phyloP scores from a whole-genome alignment of 1,140 invertebrate genomes.

The Drosophila jambulina region DNA sequence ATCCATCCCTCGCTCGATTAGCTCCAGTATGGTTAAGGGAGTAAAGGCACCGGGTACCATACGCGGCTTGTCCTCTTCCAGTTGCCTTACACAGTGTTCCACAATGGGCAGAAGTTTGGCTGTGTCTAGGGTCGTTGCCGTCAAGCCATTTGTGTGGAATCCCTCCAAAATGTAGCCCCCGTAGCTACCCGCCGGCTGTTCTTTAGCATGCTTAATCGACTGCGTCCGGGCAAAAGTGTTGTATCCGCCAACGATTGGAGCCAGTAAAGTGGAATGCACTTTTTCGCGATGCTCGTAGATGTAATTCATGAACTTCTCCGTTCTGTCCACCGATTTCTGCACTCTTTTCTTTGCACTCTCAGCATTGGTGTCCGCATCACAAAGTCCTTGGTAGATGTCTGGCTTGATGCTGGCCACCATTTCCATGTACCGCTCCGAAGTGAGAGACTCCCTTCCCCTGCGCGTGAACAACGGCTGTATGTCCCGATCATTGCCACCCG shows the following conservation, averaged over 20 bases:
- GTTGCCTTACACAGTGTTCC: slow-evolving; percentile 87
- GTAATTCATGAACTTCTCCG: slow-evolving; percentile 86
- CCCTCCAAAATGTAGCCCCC: slow-evolving; percentile 92
- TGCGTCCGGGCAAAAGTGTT: slow-evolving; percentile 87
- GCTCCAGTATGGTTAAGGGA: slow-evolving; percentile 88
- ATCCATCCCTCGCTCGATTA: slow-evolving; percentile 91
- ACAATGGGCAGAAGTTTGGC: slow-evolving; percentile 87
- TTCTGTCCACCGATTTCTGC: slow-evolving; percentile 88
- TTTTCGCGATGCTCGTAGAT: slow-evolving; percentile 87
- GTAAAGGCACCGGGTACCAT: slow-evolving; percentile 89
- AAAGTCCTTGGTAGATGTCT: slow-evolving; percentile 91
- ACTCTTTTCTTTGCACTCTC: slow-evolving; percentile 89
- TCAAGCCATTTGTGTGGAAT: slow-evolving; percentile 89
- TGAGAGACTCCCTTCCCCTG: slow-evolving; percentile 89
- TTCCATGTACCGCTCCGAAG: slow-evolving; percentile 89
- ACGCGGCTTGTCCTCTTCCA: slow-evolving; percentile 88
- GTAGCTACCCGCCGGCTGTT: slow-evolving; percentile 86
- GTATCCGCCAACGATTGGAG: slow-evolving; percentile 91
- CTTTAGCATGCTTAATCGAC: slow-evolving; percentile 87
- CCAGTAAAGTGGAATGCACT: slow-evolving; percentile 86
- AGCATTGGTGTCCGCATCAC: slow-evolving; percentile 92
- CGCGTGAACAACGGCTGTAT: slow-evolving; percentile 90
- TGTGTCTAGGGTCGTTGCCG: slow-evolving; percentile 86
- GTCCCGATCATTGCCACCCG: slow-evolving; percentile 89
- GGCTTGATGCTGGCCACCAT: slow-evolving; percentile 91